These are phyloP conservation scores for Heteromyza rotundicornis DNA, from an alignment of 2,888 invertebrate species.

Conservation along the genomic window DNA sequence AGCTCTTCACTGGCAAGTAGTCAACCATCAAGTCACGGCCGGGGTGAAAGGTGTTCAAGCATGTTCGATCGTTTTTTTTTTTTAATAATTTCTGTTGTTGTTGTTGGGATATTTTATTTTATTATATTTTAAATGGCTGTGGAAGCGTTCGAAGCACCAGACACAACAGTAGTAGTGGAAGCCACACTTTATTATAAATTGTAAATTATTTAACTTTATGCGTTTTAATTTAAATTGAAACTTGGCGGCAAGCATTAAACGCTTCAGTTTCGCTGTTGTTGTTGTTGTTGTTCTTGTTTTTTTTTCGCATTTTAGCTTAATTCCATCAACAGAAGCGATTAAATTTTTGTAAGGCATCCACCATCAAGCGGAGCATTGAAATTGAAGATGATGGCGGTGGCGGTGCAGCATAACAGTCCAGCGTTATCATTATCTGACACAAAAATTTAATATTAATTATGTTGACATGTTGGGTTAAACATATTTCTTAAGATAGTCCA, in stretches of 20 bases:
- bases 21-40: neutral
- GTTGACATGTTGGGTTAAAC: slow-evolving; percentile 58
- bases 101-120: neutral
- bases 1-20: neutral
- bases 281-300: neutral
- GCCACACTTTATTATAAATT: slow-evolving; percentile 13
- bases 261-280: neutral
- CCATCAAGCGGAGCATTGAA: neutral
- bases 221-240: slow-evolving; percentile 32
- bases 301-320: slow-evolving; percentile 20
- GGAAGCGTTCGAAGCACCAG: neutral
- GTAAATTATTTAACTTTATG: slow-evolving; percentile 33
- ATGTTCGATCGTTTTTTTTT: slow-evolving; percentile 7
- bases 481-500: slow-evolving; percentile 25
- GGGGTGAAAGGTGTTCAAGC: slow-evolving; percentile 17
- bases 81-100: slow-evolving; percentile 5
- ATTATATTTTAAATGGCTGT: neutral
- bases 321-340: slow-evolving; percentile 25
- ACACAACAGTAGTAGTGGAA: neutral
- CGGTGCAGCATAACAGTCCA: slow-evolving; percentile 31
- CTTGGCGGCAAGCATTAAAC: slow-evolving; percentile 24
- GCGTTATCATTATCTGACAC: slow-evolving; percentile 56
- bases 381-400: neutral
- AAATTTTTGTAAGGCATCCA: slow-evolving; percentile 17
- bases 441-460: slow-evolving; percentile 58